These are phyloP conservation scores for Mustela nigripes DNA, from an alignment of 2,113 vertebrate species.

Conservation along the genomic window DNA sequence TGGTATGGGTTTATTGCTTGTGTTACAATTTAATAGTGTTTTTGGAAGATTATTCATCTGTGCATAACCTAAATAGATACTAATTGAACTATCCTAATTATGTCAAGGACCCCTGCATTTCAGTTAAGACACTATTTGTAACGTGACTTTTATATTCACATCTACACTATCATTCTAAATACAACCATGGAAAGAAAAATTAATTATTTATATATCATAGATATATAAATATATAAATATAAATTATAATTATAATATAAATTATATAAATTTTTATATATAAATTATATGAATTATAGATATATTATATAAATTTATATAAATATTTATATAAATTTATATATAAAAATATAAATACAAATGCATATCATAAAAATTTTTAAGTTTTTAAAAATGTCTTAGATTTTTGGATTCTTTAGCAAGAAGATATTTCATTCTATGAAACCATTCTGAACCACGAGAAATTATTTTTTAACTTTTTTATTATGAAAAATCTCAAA, in stretches of 20 bases:
- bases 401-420: neutral
- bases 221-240: too few relatives aligned
- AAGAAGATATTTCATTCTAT: constrained; percentile 36
- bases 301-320: too few relatives aligned
- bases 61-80: neutral
- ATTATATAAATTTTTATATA: too few relatives aligned
- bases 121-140: neutral
- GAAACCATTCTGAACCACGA: constrained; percentile 10
- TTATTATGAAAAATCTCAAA: constrained; percentile 32
- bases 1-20: neutral
- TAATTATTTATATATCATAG: neutral
- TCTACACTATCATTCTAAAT: neutral
- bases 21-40: neutral
- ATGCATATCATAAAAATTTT: neutral
- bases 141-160: neutral
- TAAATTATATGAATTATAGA: too few relatives aligned
- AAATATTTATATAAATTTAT: too few relatives aligned
- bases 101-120: constrained; percentile 12
- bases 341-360: too few relatives aligned
- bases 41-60: neutral
- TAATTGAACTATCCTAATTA: neutral
- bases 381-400: neutral
- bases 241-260: too few relatives aligned
- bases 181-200: neutral
- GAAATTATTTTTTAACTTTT: neutral